Base-by-base conservation (phyloP, 2,797 vertebrate genomes). In the Gorsachius magnificus region DNA sequence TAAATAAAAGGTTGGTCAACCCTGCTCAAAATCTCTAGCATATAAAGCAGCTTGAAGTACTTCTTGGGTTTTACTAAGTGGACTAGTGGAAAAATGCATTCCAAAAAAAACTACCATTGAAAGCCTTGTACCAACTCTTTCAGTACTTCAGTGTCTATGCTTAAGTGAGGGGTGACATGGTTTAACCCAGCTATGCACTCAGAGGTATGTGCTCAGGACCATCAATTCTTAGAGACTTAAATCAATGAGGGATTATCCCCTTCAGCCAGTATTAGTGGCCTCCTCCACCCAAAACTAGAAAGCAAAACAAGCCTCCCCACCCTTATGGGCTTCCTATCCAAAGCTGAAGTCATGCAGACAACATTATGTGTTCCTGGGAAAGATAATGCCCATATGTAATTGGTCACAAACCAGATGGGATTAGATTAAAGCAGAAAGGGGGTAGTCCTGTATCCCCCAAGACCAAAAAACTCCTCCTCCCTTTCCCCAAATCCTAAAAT, bases 341-440 rank as follows among this genome's bases (percentile, higher is more conserved):
- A 85, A 93, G 64, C 64, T 94, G 89, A 93, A 92, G 71, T 93
- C 24, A 92, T 87, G n/a, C n/a, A 85, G 60, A 66, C 41, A 74
- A 68, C 35, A 38, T 54, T 65, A 68, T 38, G 33, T 61, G 64
- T 36, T 92, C 79, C 75, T 54, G 31, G 36, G 53, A 69, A 92
- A 77, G 36, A 70, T n/a, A 89, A 89, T 56, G 46, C 11, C 54
- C 15, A 1, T 71, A 81, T 77, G n/a, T 69, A 92, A 71, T 21
- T n/a, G 45, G 43, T 80, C n/a, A 70, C n/a, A 57, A 87, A 94
- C 43, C 26, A 93, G 61, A 87, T 17, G 20, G 15, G 29, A 88
- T 70, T 61, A 81, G 33, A 72, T 53, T 66, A 80, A 94, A 90
- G 29, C 50, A 57, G 56, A 74, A 80, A 43, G 64, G 61, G 43